Percentiles rank a stretch among this genome's conserved stretches.
phyloP scores from a whole-genome alignment of 2,797 vertebrate species.

The Nothura maculosa region DNA sequence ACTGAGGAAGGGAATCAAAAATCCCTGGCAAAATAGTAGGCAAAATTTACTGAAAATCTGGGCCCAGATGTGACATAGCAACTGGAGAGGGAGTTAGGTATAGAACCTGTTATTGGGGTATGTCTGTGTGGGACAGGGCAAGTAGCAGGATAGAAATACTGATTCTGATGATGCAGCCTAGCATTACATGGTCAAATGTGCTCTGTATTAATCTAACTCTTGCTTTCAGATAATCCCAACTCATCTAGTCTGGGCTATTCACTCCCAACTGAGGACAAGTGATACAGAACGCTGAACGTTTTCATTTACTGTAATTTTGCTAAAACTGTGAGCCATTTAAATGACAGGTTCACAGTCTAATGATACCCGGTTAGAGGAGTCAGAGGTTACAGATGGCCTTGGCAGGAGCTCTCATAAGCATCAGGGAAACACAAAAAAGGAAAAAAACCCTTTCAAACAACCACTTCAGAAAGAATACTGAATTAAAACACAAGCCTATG shows the following conservation, averaged over 20 bases:
- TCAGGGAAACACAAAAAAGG: background rate
- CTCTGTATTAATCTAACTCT: background rate
- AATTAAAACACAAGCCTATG: background rate
- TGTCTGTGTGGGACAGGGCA: background rate
- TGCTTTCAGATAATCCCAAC: background rate
- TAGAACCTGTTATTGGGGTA: background rate
- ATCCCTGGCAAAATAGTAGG: background rate
- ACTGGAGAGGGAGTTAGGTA: background rate
- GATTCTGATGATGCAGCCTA: background rate
- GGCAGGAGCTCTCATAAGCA: background rate
- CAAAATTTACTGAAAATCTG: background rate
- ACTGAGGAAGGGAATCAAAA: background rate
- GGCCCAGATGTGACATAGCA: background rate
- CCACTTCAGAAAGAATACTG: background rate
- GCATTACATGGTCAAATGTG: background rate
- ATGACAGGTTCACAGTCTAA: slow-evolving; percentile 41
- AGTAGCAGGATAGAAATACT: background rate
- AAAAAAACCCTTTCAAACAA: background rate
- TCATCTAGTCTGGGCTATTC: background rate
- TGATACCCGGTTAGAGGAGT: background rate
- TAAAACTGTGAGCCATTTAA: slow-evolving; percentile 28
- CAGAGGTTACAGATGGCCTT: slow-evolving; percentile 29
- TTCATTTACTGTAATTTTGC: slow-evolving; percentile 51
- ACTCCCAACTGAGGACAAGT: background rate
- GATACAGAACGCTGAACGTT: slow-evolving; percentile 24